Percentiles rank a stretch among this genome's conserved stretches.
phyloP scores from a whole-genome alignment of 2,888 invertebrate species.

The Norana najaformis region DNA sequence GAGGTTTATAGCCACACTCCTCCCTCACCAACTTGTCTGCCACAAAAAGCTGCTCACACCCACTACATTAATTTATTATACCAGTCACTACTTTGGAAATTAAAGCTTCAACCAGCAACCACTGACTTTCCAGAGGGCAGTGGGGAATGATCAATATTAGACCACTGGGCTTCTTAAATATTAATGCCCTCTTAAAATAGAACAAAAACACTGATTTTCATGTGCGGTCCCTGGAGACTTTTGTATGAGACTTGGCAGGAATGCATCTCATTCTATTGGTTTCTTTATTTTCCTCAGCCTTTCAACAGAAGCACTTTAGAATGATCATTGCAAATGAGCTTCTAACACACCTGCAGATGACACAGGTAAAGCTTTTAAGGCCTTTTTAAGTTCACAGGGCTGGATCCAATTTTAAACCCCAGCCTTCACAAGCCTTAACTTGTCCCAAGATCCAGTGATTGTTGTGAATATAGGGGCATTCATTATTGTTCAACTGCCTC shows the following conservation, averaged over 20 bases:
- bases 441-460: background rate
- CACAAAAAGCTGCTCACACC: too few relatives aligned
- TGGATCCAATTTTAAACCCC: background rate
- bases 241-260: background rate
- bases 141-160: background rate
- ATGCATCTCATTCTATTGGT: background rate
- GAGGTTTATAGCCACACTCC: background rate
- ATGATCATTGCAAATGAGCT: background rate
- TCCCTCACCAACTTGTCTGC: background rate
- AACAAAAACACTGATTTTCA: background rate
- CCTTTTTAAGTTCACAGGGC: background rate
- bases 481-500: slow-evolving; percentile 6
- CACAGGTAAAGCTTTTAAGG: background rate
- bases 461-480: background rate
- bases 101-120: background rate
- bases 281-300: background rate
- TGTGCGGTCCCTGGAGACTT: background rate
- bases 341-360: background rate
- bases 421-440: background rate
- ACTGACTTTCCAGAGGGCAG: background rate
- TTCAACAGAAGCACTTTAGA: background rate
- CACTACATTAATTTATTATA: background rate
- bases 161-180: background rate
- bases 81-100: background rate
- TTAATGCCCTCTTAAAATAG: background rate